Percentiles rank a stretch among this genome's conserved stretches.
Conservation (phyloP, 35 echinoderm and acorn worm genomes). For the Apostichopus californicus region DNA sequence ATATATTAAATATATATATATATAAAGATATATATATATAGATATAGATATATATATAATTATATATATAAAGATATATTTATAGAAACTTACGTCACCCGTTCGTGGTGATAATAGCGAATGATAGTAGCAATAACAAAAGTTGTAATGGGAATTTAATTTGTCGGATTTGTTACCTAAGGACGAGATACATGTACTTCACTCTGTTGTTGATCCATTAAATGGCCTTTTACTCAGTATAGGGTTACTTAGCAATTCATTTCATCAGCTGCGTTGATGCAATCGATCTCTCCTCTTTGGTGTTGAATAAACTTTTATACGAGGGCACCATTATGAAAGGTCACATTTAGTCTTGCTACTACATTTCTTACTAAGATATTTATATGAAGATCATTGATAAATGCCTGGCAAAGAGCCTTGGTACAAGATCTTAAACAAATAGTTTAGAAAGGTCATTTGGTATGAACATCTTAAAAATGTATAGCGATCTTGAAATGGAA, state of each 20-base stretch:
- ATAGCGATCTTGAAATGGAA: no score
- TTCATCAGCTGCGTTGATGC: not conserved
- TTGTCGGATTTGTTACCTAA: not conserved
- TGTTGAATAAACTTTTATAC: not conserved
- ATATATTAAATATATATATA: no score
- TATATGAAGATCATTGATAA: no score
- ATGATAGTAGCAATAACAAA: not conserved
- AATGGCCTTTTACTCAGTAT: not conserved
- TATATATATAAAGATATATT: not conserved
- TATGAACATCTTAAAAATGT: no score
- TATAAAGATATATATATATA: no score
- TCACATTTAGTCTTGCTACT: no score
- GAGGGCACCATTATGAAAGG: no score
- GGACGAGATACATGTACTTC: not conserved
- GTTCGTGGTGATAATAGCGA: not conserved
- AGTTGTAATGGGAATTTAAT: not conserved
- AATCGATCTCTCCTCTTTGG: not conserved
- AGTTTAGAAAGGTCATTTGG: no score
- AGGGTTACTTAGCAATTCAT: not conserved
- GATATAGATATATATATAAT: no score
- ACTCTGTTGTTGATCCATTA: not conserved
- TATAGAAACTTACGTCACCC: not conserved
- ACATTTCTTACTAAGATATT: no score
- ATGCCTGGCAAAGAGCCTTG: no score
- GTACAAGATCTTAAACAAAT: no score